Conservation (phyloP, 2,113 vertebrate species). For the Salvelinus sp. region DNA sequence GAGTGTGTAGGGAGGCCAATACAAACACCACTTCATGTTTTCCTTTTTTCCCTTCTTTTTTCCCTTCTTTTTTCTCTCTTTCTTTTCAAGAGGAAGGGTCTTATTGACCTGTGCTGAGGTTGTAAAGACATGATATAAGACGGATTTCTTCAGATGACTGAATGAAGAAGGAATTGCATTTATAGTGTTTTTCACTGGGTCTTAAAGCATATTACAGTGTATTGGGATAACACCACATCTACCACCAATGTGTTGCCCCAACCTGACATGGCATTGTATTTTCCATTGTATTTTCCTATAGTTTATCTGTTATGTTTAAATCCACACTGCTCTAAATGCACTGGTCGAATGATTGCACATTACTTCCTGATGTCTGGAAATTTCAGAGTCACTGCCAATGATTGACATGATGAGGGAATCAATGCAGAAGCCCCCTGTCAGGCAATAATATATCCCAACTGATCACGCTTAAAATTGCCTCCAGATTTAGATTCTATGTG, state of each 20-base stretch:
- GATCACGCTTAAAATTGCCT: slow-evolving; percentile 73
- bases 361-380: slow-evolving; percentile 63
- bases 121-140: background rate
- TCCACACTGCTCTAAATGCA: background rate
- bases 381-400: slow-evolving; percentile 65
- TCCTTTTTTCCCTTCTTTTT: background rate
- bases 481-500: slow-evolving; percentile 66
- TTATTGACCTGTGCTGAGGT: background rate
- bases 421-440: slow-evolving; percentile 67
- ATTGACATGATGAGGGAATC: slow-evolving; percentile 74
- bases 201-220: no score
- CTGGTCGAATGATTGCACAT: slow-evolving; percentile 18
- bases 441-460: slow-evolving; percentile 74
- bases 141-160: no score
- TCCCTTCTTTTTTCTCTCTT: background rate
- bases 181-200: no score
- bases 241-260: no score
- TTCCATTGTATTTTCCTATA: no score
- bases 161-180: no score
- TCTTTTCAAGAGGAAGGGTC: background rate
- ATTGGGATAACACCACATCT: no score
- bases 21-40: slow-evolving; percentile 21
- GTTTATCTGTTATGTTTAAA: background rate
- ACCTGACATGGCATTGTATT: no score
- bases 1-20: slow-evolving; percentile 17